Conservation (phyloP, 2,888 invertebrate species). For the Drosophila paranaensis region DNA sequence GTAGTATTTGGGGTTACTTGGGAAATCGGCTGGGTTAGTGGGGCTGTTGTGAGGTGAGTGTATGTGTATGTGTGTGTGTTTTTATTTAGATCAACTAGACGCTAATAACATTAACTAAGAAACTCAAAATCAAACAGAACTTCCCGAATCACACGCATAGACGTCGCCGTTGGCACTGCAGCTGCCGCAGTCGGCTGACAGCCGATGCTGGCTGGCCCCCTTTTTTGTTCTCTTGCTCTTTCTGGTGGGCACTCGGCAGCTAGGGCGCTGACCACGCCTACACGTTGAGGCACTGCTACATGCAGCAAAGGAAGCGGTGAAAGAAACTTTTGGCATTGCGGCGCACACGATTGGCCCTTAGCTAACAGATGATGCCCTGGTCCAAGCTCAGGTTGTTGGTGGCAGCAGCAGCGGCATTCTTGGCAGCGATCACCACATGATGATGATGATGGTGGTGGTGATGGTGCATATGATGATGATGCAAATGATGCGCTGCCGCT, state of each 20-base stretch:
- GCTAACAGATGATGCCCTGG: constrained; percentile 85
- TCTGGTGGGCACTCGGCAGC: constrained; percentile 17
- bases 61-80: background rate
- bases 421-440: constrained; percentile 74
- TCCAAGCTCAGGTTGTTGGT: constrained; percentile 84
- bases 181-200: background rate
- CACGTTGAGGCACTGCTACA: constrained; percentile 78
- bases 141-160: constrained; percentile 42
- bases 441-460: constrained; percentile 76
- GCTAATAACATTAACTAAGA: constrained; percentile 62
- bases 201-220: constrained; percentile 16
- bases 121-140: constrained; percentile 49
- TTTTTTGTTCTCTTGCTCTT: background rate
- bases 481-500: constrained; percentile 61
- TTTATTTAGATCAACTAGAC: constrained; percentile 40
- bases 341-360: constrained; percentile 84
- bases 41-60: background rate
- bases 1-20: constrained; percentile 13
- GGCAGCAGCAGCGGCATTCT: constrained; percentile 79
- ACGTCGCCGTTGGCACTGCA: constrained; percentile 15
- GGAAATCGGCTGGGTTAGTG: constrained; percentile 18
- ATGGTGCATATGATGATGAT: constrained; percentile 73
- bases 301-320: constrained; percentile 84
- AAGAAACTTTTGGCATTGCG: constrained; percentile 85
- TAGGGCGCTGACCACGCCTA: constrained; percentile 53